Evolutionary conservation across 2,797 vertebrate genomes (phyloP).

Genomic region (Micromesistius poutassou): DNA sequence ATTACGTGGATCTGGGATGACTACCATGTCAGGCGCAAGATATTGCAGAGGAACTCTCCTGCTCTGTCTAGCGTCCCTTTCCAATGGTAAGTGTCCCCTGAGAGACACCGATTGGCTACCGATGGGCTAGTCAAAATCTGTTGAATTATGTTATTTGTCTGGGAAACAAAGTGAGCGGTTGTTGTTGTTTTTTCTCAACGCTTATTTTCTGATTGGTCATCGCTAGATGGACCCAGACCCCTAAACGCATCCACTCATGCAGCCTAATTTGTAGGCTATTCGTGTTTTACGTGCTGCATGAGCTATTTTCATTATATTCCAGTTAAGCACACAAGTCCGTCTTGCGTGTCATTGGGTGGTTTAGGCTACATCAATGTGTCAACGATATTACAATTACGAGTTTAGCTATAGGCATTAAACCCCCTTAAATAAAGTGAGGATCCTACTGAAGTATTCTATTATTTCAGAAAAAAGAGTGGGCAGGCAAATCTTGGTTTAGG

Average conservation of each 20-base stretch:
- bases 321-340: neutral
- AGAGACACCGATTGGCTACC: neutral
- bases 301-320: neutral
- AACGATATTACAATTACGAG: neutral
- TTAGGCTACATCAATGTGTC: neutral
- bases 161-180: neutral
- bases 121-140: neutral
- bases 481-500: neutral
- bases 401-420: neutral
- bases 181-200: neutral
- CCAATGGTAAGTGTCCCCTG: neutral
- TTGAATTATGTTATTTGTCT: neutral
- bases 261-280: neutral
- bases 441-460: neutral
- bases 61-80: neutral
- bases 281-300: neutral
- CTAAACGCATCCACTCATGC: neutral
- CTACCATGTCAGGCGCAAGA: neutral
- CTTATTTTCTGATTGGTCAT: conserved; percentile 3
- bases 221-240: neutral
- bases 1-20: conserved; percentile 3
- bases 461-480: neutral
- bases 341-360: neutral
- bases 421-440: neutral
- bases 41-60: neutral